Evolutionary conservation across 2,888 invertebrate genomes (phyloP).

Genomic region (Tupiocoris notatus): DNA sequence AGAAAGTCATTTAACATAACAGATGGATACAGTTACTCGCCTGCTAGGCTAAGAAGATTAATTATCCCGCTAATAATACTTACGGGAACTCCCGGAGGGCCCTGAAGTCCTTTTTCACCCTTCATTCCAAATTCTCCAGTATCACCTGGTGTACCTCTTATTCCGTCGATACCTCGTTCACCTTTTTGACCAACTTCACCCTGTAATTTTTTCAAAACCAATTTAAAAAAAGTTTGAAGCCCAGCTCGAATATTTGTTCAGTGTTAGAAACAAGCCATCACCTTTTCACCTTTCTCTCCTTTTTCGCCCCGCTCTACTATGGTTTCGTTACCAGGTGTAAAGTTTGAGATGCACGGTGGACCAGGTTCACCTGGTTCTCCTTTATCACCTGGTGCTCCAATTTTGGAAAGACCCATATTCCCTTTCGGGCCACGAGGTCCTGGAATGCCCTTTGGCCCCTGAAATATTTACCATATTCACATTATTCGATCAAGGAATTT

Average conservation of each 20-base stretch:
- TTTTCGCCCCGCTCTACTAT: slow-evolving; percentile 58
- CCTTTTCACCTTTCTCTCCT: slow-evolving; percentile 66
- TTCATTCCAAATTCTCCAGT: slow-evolving; percentile 66
- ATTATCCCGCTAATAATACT: slow-evolving; percentile 54
- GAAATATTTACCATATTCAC: too few species aligned
- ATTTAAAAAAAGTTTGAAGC: too few species aligned
- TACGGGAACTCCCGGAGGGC: slow-evolving; percentile 79
- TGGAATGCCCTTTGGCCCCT: slow-evolving; percentile 68
- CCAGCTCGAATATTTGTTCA: too few species aligned
- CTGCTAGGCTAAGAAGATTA: too few species aligned
- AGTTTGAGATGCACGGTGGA: slow-evolving; percentile 64
- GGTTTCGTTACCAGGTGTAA: neutral
- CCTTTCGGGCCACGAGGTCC: slow-evolving; percentile 71
- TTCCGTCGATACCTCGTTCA: slow-evolving; percentile 67
- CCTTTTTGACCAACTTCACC: slow-evolving; percentile 65
- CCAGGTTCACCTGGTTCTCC: slow-evolving; percentile 78
- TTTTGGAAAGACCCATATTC: slow-evolving; percentile 58
- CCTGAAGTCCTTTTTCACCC: slow-evolving; percentile 86
- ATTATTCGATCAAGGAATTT: too few species aligned
- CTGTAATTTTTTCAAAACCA: too few species aligned
- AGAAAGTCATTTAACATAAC: too few species aligned
- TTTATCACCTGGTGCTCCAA: slow-evolving; percentile 58
- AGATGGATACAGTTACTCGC: too few species aligned
- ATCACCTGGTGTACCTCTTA: slow-evolving; percentile 68
- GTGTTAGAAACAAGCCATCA: neutral